Base-by-base conservation (phyloP, 2,888 invertebrate genomes). In the Mellilla xanthometata region DNA sequence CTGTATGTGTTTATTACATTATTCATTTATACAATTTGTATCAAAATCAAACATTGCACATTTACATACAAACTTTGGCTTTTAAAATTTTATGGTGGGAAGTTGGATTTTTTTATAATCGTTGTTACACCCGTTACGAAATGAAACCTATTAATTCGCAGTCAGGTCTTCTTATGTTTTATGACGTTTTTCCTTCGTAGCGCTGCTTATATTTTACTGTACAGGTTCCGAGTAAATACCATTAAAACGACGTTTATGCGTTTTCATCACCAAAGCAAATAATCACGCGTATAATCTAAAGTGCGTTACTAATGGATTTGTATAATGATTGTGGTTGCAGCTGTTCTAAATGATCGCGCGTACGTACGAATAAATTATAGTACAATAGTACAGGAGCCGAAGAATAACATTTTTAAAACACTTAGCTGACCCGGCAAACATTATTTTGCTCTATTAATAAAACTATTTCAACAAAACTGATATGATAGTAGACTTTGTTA, bases 251-350 rank as follows among this genome's bases (percentile, higher is more conserved):
- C 55, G 56, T 62, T 60, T 65, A 66, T 66, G 65, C 62, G 62
- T 68, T 70, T 72, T 70, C 65, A 68, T 74, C 70, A 69, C 65
- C 56, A 70, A 68, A 70, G 64, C 64, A 69, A 70, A 72, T 69
- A 71, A 68, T 68, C 61, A 63, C 58, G 54, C 51, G 57, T 59
- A 62, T 63, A 68, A 72, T 72, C 63, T 73, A 70, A 70, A 75
- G 72, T 72, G 65, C 62, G 63, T 62, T 69, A 66, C 68, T 75
- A 71, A 74, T 72, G 71, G 70, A 68, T 69, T 68, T 67, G 69
- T 76, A 73, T 76, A 77, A 80, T 77, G 65, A 77, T 62, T 72
- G 76, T 65, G 77, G 74, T 75, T 69, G 72, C 70, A 73, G 72
- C 69, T 71, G 74, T 73, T 75, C 77, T 72, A 74, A 79, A 82